Evolutionary conservation across 1,140 invertebrate species (phyloP), one percentile per base, ranked within the genome.

Genomic region (Acromyrmex charruanus): DNA sequence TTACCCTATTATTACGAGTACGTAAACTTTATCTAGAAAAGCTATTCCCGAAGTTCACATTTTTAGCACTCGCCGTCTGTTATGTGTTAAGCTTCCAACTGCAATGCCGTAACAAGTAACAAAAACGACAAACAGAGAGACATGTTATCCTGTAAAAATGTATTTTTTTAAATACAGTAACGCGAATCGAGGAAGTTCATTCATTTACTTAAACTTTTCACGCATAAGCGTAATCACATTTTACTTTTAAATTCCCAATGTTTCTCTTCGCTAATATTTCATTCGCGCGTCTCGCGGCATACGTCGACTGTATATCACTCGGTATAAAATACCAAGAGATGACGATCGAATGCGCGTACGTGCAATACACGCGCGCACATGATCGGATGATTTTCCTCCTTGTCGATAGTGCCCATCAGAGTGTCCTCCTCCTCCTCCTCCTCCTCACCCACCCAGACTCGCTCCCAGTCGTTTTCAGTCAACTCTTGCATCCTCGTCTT

Each of bases 391-490:
- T 63, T 84, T 51, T 87, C 84, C 88, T 87, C 77, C 72, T 69
- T 80, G 84, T 89, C 88, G 82, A 89, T 89, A 89, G 68, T 72
- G 65, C 28, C 39, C 31, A 49, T 28, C 59, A 18, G 21, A 25
- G 61, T 55, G 16, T 18, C 55, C 7, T 51, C 1, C 16, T 12
- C 16, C n/a, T 12, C 16, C 14, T 18, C 55, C 7, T 51, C 16
- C n/a, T 12, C 16, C 14, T 28, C 58, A n/a, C 28, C 49, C 18
- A 39, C 21, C 10, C 12, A 16, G 25, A 39, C 9, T 25, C 35
- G 14, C 16, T 44, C 25, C 25, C 12, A 9, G 16, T 53, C 35
- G 68, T 72, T 55, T 31, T 55, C 68, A 21, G 69, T 53, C 87
- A 9, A 65, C 28, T 53, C 58, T 53, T 31, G 35, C 49, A 68